A percentile compares a stretch with the other conserved stretches of the same genome.
phyloP scores from a whole-genome alignment of 2,113 vertebrate genomes.

The Syngnathus floridae region DNA sequence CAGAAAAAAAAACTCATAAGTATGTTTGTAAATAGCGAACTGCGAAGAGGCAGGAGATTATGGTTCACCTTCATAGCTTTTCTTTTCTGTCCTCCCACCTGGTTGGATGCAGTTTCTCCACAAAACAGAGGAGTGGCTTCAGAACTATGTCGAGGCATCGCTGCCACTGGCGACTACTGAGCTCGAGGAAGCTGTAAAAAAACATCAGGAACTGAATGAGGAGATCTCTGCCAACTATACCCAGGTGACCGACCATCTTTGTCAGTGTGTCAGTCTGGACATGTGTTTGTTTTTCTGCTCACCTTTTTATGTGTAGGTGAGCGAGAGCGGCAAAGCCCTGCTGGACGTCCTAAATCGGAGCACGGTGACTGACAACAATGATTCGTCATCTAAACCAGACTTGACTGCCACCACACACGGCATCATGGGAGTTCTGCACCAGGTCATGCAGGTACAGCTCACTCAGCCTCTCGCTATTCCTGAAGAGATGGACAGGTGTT shows the following conservation, averaged over 20 bases:
- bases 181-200: slow-evolving; percentile 85
- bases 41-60: not conserved
- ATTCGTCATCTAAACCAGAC: slow-evolving; percentile 40
- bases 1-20: not conserved
- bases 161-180: slow-evolving; percentile 84
- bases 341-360: slow-evolving; percentile 67
- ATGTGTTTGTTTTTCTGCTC: not conserved
- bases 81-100: not conserved
- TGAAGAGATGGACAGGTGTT: slow-evolving; percentile 1
- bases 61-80: not conserved
- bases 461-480: not conserved
- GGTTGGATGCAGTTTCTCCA: slow-evolving; percentile 78
- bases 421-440: slow-evolving; percentile 87
- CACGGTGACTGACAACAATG: slow-evolving; percentile 25
- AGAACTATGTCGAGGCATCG: slow-evolving; percentile 86
- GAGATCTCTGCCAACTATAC: slow-evolving; percentile 91
- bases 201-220: slow-evolving; percentile 91
- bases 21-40: not conserved
- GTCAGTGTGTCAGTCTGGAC: not conserved
- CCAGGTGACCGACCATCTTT: slow-evolving; percentile 72
- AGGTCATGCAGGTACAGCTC: slow-evolving; percentile 74
- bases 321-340: slow-evolving; percentile 69
- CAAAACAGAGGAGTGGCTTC: slow-evolving; percentile 87
- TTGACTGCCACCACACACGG: slow-evolving; percentile 70
- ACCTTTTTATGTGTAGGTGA: slow-evolving; percentile 52